phyloP scores from a whole-genome alignment of 1,140 invertebrate species.

The Drosophila suzukii region DNA sequence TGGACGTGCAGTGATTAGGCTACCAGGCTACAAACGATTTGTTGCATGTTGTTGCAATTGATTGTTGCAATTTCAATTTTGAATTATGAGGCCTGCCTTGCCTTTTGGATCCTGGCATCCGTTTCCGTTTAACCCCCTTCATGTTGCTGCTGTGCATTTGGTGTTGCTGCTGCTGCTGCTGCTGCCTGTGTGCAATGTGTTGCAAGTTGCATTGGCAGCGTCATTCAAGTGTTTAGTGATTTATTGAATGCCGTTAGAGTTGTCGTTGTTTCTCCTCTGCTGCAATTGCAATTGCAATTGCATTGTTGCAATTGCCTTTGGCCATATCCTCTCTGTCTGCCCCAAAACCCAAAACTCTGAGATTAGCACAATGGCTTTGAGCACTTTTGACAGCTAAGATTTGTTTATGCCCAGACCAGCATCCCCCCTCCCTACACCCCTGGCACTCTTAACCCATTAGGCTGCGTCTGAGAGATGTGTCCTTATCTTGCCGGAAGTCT shows the following conservation, averaged over 20 bases:
- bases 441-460: not conserved
- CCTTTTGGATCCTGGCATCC: constrained; percentile 54
- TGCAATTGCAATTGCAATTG: constrained; percentile 31
- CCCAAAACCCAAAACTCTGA: constrained; percentile 28
- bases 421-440: not conserved
- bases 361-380: constrained; percentile 82
- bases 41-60: constrained; percentile 84
- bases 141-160: not conserved
- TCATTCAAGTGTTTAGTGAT: constrained; percentile 84
- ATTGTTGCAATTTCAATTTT: constrained; percentile 84
- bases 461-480: constrained; percentile 3
- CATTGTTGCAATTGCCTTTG: constrained; percentile 32
- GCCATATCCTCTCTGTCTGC: constrained; percentile 15
- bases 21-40: constrained; percentile 71
- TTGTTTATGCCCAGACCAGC: constrained; percentile 61
- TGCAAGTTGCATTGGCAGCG: constrained; percentile 82
- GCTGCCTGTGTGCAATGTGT: constrained; percentile 64
- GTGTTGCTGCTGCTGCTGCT: constrained; percentile 32
- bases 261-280: constrained; percentile 19
- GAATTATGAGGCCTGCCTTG: constrained; percentile 77
- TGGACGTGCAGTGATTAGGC: constrained; percentile 76
- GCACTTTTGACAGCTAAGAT: constrained; percentile 82
- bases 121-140: constrained; percentile 6
- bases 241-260: constrained; percentile 82
- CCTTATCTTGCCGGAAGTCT: constrained; percentile 52